Evolutionary conservation across 2,888 invertebrate species (phyloP).

Genomic region (Leucania comma): DNA sequence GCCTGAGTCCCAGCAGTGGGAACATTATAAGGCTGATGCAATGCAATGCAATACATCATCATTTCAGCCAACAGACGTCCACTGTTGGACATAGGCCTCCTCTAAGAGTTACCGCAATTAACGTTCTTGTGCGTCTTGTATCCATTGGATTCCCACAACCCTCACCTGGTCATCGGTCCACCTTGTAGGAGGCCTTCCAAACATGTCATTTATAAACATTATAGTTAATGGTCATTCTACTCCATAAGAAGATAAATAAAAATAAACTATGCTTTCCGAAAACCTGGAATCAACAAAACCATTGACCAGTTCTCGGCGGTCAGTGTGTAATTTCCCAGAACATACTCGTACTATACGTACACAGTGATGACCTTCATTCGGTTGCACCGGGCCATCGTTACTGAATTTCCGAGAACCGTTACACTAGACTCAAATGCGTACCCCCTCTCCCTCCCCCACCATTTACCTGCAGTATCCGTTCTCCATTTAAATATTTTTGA

Average conservation of each 20-base stretch:
- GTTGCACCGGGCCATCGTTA: conserved; percentile 32
- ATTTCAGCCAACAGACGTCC: too few species aligned
- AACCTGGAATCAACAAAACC: background rate
- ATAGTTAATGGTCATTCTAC: background rate
- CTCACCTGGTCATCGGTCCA: too few species aligned
- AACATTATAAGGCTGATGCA: too few species aligned
- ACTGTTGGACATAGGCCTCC: too few species aligned
- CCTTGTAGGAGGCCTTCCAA: too few species aligned
- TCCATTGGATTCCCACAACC: too few species aligned
- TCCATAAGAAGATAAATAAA: background rate
- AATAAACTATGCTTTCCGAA: background rate
- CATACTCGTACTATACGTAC: background rate
- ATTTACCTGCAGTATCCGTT: conserved; percentile 47
- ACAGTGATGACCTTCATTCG: conserved; percentile 36
- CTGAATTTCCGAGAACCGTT: conserved; percentile 52
- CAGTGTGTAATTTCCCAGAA: background rate
- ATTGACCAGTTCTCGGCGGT: background rate
- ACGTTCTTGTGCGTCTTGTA: too few species aligned
- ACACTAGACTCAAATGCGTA: conserved; percentile 53
- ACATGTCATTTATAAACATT: background rate
- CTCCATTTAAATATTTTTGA: conserved; percentile 48
- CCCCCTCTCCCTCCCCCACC: conserved; percentile 14
- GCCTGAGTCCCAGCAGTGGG: too few species aligned
- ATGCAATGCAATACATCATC: too few species aligned
- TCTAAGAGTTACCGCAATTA: too few species aligned